phyloP scores from a whole-genome alignment of 2,113 vertebrate species.

The Rutilus rutilus region DNA sequence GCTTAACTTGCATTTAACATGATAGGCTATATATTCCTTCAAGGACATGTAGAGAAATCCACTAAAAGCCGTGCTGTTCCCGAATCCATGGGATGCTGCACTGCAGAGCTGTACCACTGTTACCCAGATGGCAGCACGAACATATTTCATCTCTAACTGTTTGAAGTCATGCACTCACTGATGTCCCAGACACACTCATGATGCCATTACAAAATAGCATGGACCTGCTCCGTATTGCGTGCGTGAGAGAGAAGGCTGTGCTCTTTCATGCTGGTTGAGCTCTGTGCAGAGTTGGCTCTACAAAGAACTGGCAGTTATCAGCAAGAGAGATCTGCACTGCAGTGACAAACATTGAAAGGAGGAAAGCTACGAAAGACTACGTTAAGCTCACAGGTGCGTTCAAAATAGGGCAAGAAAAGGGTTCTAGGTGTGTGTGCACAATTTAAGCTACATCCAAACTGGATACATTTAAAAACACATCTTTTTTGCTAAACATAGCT shows the following conservation, averaged over 20 bases:
- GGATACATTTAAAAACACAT: too few relatives aligned
- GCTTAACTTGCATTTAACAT: constrained; percentile 7
- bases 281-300: neutral
- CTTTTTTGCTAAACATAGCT: too few relatives aligned
- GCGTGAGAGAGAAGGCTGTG: neutral
- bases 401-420: neutral
- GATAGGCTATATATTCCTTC: neutral
- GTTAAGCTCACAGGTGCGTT: neutral
- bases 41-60: neutral
- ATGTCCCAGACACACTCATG: neutral
- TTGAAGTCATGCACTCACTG: neutral
- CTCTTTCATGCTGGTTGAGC: constrained; percentile 33
- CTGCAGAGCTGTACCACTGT: constrained; percentile 31
- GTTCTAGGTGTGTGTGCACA: neutral
- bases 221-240: neutral
- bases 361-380: constrained; percentile 30
- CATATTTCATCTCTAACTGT: neutral
- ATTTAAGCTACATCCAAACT: neutral
- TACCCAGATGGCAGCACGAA: constrained; percentile 8
- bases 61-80: neutral
- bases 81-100: neutral
- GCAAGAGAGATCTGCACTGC: constrained; percentile 78
- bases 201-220: constrained; percentile 5
- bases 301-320: constrained; percentile 71
- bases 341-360: constrained; percentile 65